Evolutionary conservation across 2,888 invertebrate species (phyloP), one percentile per base, ranked within the genome.

Genomic region (Schrankia costaestrigalis): DNA sequence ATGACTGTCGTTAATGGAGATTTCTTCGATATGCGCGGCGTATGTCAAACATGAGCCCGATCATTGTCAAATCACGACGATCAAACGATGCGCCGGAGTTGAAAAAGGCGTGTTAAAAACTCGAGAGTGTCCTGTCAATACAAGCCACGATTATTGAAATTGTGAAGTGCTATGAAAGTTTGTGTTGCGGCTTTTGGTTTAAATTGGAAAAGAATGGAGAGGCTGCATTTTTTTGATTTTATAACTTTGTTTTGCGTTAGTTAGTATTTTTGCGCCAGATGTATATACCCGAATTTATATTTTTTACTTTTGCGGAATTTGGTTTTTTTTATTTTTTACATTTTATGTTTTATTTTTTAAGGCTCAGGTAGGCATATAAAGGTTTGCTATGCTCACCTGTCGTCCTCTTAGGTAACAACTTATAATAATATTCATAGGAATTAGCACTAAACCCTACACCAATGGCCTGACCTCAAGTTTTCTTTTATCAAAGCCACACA

Each of bases 1-100:
- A 67, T 71, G 71, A 64, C 73, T 80, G 80, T 81, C 78, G 74
- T 78, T 84, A 80, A 83, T 83, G 81, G 81, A 81, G 75, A 80
- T 79, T 78, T 79, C 69, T 78, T 68, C 60, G 78, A 77, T 78
- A 76, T 61, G 63, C 54, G 70, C 67, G 67, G 66, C 61, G 68
- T 57, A 68, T 80, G 80, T 81, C 81, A 79, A 79, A 75, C 72
- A 65, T 63, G 63, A 62, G 50, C 44, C 62, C 56, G 63, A 63
- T 64, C 75, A 69, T 62, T 80, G 84, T 85, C 84, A 81, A 81
- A 78, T 85, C 85, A 84, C 71, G 49, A 62, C 55, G 78, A 80
- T 85, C 85, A 85, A 83, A 84, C 67, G 71, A 33, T 44, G 72
- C 79, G 76, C 61, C 67, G 35, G 54, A 54, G 47, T 52, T 29